phyloP scores from a whole-genome alignment of 1,140 invertebrate species.

The Apis florea region DNA sequence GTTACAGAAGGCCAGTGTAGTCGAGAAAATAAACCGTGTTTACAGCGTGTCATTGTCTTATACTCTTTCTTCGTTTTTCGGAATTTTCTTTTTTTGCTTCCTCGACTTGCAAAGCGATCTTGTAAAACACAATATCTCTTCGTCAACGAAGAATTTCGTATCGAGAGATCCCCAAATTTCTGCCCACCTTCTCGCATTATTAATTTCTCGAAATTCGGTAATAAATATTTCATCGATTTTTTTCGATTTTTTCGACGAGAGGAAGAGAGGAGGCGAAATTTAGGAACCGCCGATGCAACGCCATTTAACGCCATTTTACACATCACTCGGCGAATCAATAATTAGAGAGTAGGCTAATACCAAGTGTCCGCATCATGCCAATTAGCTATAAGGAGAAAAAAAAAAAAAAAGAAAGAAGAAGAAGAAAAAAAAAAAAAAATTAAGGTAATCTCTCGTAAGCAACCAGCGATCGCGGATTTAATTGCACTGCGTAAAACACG shows the following conservation, averaged over 20 bases:
- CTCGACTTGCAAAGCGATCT: conserved; percentile 19
- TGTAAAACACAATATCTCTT: conserved; percentile 3
- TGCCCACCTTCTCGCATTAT: too few species aligned
- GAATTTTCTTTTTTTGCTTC: conserved; percentile 10
- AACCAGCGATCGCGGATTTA: background rate
- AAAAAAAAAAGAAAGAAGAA: too few species aligned
- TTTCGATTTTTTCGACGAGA: background rate
- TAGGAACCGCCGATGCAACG: conserved; percentile 10
- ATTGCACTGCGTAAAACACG: background rate
- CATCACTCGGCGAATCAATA: conserved; percentile 27
- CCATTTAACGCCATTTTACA: conserved; percentile 17
- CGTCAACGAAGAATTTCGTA: background rate
- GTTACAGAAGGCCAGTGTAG: too few species aligned
- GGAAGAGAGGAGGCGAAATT: background rate
- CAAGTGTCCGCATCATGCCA: conserved; percentile 41
- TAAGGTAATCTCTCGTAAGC: conserved; percentile 5
- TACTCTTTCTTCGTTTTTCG: background rate
- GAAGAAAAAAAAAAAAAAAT: background rate
- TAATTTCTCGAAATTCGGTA: too few species aligned
- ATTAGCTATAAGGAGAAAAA: background rate
- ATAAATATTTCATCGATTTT: background rate
- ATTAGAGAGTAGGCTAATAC: conserved; percentile 32
- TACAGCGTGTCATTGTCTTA: too few species aligned
- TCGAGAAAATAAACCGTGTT: too few species aligned
- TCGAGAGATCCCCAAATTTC: background rate